phyloP scores from a whole-genome alignment of 2,888 invertebrate species.

The Callyntrura sp. region DNA sequence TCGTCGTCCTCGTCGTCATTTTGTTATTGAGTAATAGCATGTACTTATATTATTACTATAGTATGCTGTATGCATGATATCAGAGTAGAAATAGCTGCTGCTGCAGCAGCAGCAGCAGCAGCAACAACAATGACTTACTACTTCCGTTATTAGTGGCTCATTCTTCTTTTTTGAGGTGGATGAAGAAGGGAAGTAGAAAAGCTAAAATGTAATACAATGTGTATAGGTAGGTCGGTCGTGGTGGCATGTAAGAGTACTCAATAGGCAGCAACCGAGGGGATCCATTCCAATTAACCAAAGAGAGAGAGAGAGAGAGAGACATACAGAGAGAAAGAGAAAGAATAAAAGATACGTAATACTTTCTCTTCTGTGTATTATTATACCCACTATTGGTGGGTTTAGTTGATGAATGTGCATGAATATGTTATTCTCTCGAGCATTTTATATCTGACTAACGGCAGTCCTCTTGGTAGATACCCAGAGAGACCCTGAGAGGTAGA shows the following conservation, averaged over 20 bases:
- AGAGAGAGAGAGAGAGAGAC: conserved; percentile 21
- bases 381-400: neutral
- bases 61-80: neutral
- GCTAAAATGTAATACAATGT: conserved; percentile 16
- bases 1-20: no score
- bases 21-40: conserved; percentile 6
- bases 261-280: conserved; percentile 34
- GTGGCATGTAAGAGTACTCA: neutral
- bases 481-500: no score
- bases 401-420: conserved; percentile 29
- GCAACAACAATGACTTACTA: conserved; percentile 63
- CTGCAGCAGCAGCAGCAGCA: neutral
- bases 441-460: no score
- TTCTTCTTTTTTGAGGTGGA: conserved; percentile 57
- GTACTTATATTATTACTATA: neutral
- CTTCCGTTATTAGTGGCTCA: conserved; percentile 75
- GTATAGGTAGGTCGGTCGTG: neutral
- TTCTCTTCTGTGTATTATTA: conserved; percentile 21
- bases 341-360: conserved; percentile 55
- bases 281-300: conserved; percentile 71
- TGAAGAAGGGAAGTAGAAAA: conserved; percentile 12
- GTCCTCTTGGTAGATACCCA: no score
- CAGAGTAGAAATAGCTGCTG: neutral
- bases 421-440: no score
- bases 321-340: no score